Percentiles rank a stretch among this genome's conserved stretches.
phyloP scores from a whole-genome alignment of 2,113 vertebrate genomes.

The Motacilla tschutschensis region DNA sequence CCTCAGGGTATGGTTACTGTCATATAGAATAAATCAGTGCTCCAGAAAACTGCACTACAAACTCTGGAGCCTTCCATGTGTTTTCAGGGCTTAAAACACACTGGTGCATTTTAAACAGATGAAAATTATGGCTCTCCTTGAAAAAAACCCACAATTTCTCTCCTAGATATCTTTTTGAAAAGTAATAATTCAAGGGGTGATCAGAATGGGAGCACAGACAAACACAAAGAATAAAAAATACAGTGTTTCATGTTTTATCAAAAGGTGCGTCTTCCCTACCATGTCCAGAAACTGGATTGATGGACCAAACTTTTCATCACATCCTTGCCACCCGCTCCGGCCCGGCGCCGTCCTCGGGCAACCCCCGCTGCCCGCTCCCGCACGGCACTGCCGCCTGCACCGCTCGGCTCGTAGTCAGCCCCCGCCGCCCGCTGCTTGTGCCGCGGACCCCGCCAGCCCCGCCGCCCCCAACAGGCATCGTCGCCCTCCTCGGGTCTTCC shows the following conservation, averaged over 20 bases:
- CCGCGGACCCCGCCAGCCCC: not conserved
- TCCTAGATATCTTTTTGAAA: not conserved
- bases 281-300: too few species aligned
- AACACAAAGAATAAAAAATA: not conserved
- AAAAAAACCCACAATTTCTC: not conserved
- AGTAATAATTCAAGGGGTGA: not conserved
- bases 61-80: not conserved
- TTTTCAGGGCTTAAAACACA: not conserved
- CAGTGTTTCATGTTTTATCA: not conserved
- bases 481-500: not conserved
- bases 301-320: too few species aligned
- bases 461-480: not conserved
- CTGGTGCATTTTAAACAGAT: not conserved
- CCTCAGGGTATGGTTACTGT: not conserved
- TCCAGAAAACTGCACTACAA: not conserved
- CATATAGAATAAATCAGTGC: not conserved
- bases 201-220: not conserved
- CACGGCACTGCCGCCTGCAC: not conserved
- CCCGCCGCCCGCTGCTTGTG: not conserved
- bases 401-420: not conserved
- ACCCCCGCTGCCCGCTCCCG: too few species aligned
- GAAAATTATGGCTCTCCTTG: not conserved
- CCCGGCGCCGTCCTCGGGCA: too few species aligned
- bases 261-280: not conserved
- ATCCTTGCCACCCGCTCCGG: not conserved